Conservation (phyloP, 2,888 invertebrate genomes). For the Venustoraphidia nigricollis region DNA sequence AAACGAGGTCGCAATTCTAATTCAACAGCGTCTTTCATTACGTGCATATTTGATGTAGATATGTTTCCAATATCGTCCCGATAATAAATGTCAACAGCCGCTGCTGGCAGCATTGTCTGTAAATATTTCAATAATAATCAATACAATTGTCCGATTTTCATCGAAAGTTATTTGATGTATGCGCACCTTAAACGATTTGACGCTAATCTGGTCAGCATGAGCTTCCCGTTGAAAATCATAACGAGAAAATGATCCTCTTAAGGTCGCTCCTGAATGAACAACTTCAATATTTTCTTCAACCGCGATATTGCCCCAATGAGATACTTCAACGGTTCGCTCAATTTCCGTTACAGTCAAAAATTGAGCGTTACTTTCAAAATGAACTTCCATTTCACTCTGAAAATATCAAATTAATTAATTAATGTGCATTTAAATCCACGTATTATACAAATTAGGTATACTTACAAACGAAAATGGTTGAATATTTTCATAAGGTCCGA, state of each 20-base stretch:
- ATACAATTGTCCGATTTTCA: too few species aligned
- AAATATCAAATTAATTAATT: constrained; percentile 17
- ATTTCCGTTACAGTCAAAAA: constrained; percentile 85
- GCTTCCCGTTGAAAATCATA: constrained; percentile 94
- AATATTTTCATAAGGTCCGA: constrained; percentile 77
- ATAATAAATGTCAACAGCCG: constrained; percentile 93
- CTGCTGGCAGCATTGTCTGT: constrained; percentile 58
- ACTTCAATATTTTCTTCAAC: constrained; percentile 89
- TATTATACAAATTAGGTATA: constrained; percentile 11
- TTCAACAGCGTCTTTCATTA: constrained; percentile 84
- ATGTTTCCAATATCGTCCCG: constrained; percentile 98
- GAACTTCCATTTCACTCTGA: constrained; percentile 50
- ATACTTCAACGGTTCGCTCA: constrained; percentile 82
- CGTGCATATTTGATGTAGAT: constrained; percentile 85
- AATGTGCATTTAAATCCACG: background rate
- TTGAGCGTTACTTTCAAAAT: constrained; percentile 92
- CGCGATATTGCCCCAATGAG: constrained; percentile 99
- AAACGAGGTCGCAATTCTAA: constrained; percentile 91
- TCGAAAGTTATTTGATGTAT: too few species aligned
- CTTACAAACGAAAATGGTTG: constrained; percentile 31
- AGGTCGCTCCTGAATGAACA: constrained; percentile 77
- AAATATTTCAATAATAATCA: too few species aligned
- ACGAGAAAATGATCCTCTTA: constrained; percentile 91
- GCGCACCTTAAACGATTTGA: constrained; percentile 64
- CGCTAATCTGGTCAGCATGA: constrained; percentile 73